phyloP scores from a whole-genome alignment of 2,113 vertebrate genomes.

The Plestiodon gilberti region DNA sequence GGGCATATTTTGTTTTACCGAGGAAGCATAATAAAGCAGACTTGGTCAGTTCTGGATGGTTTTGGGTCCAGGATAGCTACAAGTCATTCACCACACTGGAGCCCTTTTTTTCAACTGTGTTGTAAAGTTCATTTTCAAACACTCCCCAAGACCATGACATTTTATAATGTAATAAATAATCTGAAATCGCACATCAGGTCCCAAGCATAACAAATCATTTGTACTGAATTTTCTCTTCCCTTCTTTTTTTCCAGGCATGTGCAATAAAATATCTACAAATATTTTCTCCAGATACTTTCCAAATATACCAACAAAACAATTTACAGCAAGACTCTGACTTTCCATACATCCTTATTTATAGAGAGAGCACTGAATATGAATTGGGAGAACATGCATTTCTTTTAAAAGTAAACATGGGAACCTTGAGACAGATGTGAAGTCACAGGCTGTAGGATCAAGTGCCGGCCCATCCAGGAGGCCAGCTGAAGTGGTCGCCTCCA shows the following conservation, averaged over 20 bases:
- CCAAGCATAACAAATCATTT: not conserved
- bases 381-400: not conserved
- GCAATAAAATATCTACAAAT: not conserved
- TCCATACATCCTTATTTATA: not conserved
- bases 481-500: not conserved
- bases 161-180: constrained; percentile 54
- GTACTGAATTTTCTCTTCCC: not conserved
- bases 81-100: too few species aligned
- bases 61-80: too few species aligned
- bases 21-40: too few species aligned
- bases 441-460: not conserved
- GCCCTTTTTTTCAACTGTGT: not conserved
- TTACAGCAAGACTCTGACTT: not conserved
- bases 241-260: not conserved
- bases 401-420: not conserved
- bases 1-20: too few species aligned
- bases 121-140: not conserved
- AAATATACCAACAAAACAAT: not conserved
- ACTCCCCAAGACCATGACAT: constrained; percentile 41
- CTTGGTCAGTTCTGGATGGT: too few species aligned
- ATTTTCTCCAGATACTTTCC: not conserved
- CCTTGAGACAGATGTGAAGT: not conserved
- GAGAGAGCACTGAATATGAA: not conserved
- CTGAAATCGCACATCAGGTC: constrained; percentile 31
- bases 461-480: too few species aligned